These are phyloP conservation scores for Spinus olivaceus DNA, from an alignment of 2,797 vertebrate species.

Conservation along the genomic window DNA sequence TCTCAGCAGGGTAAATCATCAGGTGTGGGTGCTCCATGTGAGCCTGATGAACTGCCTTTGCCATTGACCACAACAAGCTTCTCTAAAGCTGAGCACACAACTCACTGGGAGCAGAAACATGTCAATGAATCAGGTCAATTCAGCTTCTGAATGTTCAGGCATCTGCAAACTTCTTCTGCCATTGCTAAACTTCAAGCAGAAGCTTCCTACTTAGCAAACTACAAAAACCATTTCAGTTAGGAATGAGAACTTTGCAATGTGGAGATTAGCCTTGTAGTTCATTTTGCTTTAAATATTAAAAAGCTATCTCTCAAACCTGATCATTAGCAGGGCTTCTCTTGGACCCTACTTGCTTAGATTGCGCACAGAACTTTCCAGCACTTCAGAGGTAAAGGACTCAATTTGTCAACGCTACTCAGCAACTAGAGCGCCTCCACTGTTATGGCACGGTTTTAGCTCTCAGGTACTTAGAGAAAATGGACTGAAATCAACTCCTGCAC, in stretches of 20 bases:
- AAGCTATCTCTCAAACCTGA: background rate
- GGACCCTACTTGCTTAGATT: background rate
- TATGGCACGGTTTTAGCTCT: background rate
- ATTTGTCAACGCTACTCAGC: background rate
- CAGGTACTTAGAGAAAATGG: background rate
- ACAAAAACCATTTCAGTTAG: background rate
- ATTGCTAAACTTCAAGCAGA: background rate
- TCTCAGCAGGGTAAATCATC: background rate
- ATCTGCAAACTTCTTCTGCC: background rate
- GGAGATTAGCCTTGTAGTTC: background rate
- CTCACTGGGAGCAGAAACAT: background rate
- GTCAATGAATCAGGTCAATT: background rate
- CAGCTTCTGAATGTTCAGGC: background rate
- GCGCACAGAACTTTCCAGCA: background rate
- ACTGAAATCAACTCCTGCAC: background rate
- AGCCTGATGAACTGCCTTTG: background rate
- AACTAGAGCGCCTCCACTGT: background rate
- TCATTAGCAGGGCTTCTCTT: background rate
- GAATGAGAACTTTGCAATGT: background rate
- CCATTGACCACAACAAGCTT: fast-evolving
- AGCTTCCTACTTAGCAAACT: background rate
- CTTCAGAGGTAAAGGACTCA: background rate
- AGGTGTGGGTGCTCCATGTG: fast-evolving
- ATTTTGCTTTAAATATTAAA: background rate
- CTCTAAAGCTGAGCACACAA: background rate